Base-by-base conservation (phyloP, 2,113 vertebrate genomes). In the Pollimyrus isidori region DNA sequence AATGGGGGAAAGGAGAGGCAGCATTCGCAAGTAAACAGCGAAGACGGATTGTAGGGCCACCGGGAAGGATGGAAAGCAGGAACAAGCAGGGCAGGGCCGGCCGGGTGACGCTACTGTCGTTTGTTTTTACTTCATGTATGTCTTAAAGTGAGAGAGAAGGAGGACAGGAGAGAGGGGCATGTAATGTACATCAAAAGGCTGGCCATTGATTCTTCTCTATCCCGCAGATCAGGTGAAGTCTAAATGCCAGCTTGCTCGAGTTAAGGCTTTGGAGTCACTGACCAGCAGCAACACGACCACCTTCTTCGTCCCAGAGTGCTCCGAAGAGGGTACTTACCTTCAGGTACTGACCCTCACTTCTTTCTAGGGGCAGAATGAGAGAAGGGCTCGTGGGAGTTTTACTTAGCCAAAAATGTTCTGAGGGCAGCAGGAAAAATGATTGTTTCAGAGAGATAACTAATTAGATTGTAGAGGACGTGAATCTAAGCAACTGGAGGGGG, bases 171-270 rank as follows among this genome's bases (percentile, higher is more conserved):
- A 76, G 45, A 35, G 45, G 84, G 2, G 73, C 21, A 30, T 88
- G 62, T 50, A 26, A 46, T 83, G 2, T 26, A 83, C 65, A 35
- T 30, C 4, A 87, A 87, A 42, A 65, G 52, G 50, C 50, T 45
- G 87, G 87, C 1, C 53, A 65, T 26, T 48, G 1, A 30, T 35
- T 52, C n/a, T 58, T 83, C 73, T 90, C 7, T 0, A 65, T 84
- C 21, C 7, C 26, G 5, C 30, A 95, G 95, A 94, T 56, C 69
- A 62, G 1, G 86, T 85, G 39, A 92, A 90, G 91, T 92, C 94
- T 11, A 94, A 93, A 53, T 96, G 95, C 89, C 95, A 95, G 87
- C 92, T 93, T 89, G 94, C 92, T 39, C 93, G 93, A 10, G n/a
- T 90, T 9, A 92, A 92, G 42, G 94, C 94, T 19, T 87, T 94